Evolutionary conservation across 2,113 vertebrate genomes (phyloP).

Genomic region (Ramphastos sulfuratus): DNA sequence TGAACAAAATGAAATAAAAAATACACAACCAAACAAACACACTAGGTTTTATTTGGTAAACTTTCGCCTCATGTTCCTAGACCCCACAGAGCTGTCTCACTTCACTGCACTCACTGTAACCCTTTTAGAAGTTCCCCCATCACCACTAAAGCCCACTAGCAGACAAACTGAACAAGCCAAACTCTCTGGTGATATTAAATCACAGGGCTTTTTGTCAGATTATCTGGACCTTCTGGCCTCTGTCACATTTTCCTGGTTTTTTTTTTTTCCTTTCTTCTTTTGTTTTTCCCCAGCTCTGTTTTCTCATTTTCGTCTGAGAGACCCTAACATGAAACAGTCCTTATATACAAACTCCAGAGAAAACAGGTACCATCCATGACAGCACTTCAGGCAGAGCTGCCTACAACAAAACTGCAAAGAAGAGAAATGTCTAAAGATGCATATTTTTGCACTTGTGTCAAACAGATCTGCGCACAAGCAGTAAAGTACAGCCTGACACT

Average conservation of each 20-base stretch:
- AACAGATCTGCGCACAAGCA: neutral
- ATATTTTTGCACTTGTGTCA: neutral
- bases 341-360: neutral
- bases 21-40: neutral
- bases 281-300: neutral
- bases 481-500: neutral
- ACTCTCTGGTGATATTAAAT: neutral
- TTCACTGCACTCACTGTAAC: neutral
- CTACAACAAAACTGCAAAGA: neutral
- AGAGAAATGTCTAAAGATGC: accelerated
- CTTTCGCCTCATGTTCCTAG: neutral
- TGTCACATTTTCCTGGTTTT: neutral
- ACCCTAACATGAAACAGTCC: neutral
- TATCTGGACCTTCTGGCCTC: neutral
- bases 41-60: neutral
- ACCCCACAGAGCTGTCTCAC: accelerated
- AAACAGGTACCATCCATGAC: neutral
- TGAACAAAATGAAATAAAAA: neutral
- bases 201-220: neutral
- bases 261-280: too few species aligned
- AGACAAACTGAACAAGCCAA: neutral
- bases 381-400: neutral
- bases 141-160: neutral
- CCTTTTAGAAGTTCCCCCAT: neutral
- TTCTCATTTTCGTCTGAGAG: neutral